These are phyloP conservation scores for Dendroctonus valens DNA, from an alignment of 1,140 invertebrate species.

Conservation along the genomic window DNA sequence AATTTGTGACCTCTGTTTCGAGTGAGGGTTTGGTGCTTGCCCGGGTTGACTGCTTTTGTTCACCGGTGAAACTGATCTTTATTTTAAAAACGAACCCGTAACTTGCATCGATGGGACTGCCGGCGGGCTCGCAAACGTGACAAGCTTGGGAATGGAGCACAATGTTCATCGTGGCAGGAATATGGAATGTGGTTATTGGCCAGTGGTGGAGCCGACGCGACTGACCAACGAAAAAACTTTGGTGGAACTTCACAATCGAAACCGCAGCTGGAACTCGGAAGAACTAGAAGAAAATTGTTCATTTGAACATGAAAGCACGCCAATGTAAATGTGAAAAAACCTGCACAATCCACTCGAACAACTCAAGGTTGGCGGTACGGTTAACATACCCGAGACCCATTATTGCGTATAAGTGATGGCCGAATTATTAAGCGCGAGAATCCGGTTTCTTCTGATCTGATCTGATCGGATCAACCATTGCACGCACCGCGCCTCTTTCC, in stretches of 20 bases:
- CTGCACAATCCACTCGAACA: conserved; percentile 10
- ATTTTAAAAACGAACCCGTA: conserved; percentile 31
- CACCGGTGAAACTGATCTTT: too few relatives aligned
- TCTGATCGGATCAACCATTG: conserved; percentile 18
- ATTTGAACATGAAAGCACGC: conserved; percentile 5
- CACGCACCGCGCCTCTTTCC: conserved; percentile 11
- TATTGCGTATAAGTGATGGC: conserved; percentile 28
- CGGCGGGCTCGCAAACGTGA: conserved; percentile 23
- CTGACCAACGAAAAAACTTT: too few relatives aligned
- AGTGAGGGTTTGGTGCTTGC: too few relatives aligned
- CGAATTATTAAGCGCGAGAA: conserved; percentile 26
- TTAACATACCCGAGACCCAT: conserved; percentile 31
- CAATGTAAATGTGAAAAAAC: conserved; percentile 3
- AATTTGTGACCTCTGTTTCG: too few relatives aligned
- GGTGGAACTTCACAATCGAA: not conserved
- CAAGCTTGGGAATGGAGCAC: conserved; percentile 26
- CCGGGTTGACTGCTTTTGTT: too few relatives aligned
- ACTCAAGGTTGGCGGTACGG: conserved; percentile 28
- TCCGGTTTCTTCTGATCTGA: conserved; percentile 24
- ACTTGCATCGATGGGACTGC: conserved; percentile 28
- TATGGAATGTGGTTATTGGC: conserved; percentile 15
- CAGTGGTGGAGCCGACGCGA: conserved; percentile 5
- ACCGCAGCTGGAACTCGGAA: not conserved
- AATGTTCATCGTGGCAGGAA: conserved; percentile 15
- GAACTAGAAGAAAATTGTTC: not conserved